Evolutionary conservation across 2,888 invertebrate species (phyloP).

Genomic region (Morinoia aosen): DNA sequence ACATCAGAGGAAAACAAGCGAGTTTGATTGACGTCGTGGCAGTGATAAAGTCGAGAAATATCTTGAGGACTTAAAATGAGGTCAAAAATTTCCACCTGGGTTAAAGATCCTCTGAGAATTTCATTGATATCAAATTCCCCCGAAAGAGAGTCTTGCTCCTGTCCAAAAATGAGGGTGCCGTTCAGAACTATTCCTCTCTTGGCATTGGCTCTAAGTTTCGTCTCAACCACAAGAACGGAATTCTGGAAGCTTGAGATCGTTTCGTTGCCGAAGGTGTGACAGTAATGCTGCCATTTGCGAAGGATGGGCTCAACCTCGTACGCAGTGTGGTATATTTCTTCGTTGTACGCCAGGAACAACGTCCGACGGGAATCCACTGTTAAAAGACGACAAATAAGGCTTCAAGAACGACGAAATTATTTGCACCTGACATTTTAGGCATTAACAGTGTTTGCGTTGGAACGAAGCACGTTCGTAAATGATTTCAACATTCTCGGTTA

Average conservation of each 20-base stretch:
- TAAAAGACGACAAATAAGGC: background rate
- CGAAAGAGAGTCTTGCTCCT: background rate
- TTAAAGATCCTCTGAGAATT: slow-evolving; percentile 9
- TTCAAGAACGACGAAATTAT: background rate
- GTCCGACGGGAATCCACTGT: background rate
- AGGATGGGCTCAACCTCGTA: background rate
- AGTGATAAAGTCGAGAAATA: background rate
- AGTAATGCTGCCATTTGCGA: background rate
- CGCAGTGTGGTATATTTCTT: background rate
- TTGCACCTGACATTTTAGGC: background rate
- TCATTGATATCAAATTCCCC: background rate
- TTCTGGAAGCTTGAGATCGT: background rate
- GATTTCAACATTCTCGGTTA: background rate
- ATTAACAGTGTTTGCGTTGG: background rate
- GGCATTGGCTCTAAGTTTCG: background rate
- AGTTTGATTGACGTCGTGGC: background rate
- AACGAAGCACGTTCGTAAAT: no score
- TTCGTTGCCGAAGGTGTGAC: background rate
- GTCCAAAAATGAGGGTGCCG: background rate
- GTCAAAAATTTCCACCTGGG: background rate
- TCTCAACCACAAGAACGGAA: background rate
- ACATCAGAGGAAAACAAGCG: slow-evolving; percentile 14
- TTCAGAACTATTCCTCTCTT: background rate
- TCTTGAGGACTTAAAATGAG: background rate
- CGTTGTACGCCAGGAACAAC: background rate